Evolutionary conservation across 2,113 vertebrate genomes (phyloP).

Genomic region (Climacteris rufus): DNA sequence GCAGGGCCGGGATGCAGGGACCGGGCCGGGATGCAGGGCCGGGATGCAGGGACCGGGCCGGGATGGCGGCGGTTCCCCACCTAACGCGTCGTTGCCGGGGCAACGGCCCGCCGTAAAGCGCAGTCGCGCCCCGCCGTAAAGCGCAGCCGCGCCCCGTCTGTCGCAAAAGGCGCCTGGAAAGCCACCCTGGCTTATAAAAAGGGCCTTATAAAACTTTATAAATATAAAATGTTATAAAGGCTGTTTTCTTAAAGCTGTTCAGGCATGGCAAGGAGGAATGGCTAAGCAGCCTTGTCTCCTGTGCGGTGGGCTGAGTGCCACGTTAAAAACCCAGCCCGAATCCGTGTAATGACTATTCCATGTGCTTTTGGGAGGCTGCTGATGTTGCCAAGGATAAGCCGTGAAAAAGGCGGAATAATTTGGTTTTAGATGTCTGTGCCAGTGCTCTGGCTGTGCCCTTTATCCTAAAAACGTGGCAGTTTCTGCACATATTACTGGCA

Average conservation of each 20-base stretch:
- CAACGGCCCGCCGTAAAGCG: background rate
- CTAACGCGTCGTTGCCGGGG: background rate
- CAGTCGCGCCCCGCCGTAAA: background rate
- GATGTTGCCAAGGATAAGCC: background rate
- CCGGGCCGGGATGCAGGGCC: background rate
- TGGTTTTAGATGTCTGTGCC: background rate
- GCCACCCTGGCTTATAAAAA: rapidly evolving
- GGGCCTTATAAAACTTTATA: background rate
- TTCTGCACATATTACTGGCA: rapidly evolving
- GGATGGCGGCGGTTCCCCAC: background rate
- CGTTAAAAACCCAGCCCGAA: background rate
- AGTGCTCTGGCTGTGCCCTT: background rate
- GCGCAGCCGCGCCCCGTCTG: background rate
- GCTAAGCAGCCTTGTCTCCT: background rate
- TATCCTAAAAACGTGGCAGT: background rate
- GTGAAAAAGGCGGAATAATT: background rate
- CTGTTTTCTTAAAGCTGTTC: background rate
- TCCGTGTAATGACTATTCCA: rapidly evolving
- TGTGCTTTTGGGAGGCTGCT: background rate
- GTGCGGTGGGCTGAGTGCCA: background rate
- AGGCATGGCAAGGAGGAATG: background rate
- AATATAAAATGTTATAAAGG: background rate
- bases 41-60: background rate
- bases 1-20: background rate
- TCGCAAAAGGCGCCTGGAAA: background rate